These are phyloP conservation scores for Harpalus rubripes DNA, from an alignment of 2,888 invertebrate species.

Conservation along the genomic window DNA sequence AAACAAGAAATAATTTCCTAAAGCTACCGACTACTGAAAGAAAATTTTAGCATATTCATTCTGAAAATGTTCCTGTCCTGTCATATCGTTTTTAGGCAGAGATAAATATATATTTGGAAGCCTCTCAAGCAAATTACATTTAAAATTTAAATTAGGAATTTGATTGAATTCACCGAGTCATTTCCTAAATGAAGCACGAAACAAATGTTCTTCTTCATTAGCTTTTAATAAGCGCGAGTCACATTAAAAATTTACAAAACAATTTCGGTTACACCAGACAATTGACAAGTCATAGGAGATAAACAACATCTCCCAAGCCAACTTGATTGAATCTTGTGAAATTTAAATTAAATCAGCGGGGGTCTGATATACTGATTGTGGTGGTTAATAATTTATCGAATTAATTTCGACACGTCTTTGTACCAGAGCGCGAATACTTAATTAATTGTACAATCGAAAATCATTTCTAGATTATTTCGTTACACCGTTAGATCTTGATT, in stretches of 20 bases:
- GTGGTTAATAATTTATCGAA: conserved; percentile 66
- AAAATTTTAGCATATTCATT: neutral
- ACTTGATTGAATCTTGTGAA: conserved; percentile 58
- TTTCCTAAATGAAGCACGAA: conserved; percentile 40
- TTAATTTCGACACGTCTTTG: conserved; percentile 65
- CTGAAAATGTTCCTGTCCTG: neutral
- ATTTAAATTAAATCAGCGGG: conserved; percentile 66
- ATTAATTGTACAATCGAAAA: conserved; percentile 60
- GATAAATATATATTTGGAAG: conserved; percentile 47
- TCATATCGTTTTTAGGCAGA: conserved; percentile 11
- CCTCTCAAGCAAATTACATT: conserved; percentile 39
- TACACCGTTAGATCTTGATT: conserved; percentile 49
- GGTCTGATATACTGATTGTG: conserved; percentile 64
- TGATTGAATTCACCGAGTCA: conserved; percentile 41
- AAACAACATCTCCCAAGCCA: conserved; percentile 44
- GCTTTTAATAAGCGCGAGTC: conserved; percentile 31
- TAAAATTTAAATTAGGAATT: conserved; percentile 49
- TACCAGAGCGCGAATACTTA: conserved; percentile 53
- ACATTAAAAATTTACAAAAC: conserved; percentile 46
- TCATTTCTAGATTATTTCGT: conserved; percentile 33
- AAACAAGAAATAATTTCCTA: too few species aligned
- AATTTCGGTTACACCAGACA: conserved; percentile 35
- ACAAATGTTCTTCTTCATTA: conserved; percentile 33
- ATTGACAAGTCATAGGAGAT: conserved; percentile 45
- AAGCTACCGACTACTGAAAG: neutral